Evolutionary conservation across 2,888 invertebrate species (phyloP).

Genomic region (Trissolcus japonicus): DNA sequence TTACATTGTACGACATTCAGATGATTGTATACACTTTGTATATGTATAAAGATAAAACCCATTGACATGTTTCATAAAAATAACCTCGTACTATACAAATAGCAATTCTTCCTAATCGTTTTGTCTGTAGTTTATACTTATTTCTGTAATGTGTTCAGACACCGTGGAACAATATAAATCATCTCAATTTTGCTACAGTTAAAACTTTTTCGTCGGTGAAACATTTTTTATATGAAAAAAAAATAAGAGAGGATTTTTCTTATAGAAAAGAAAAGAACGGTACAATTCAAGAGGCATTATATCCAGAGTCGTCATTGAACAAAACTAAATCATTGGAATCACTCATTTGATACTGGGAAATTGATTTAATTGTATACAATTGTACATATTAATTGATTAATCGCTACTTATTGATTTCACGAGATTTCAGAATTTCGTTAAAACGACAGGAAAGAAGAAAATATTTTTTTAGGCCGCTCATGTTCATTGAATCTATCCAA

Average conservation of each 20-base stretch:
- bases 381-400: constrained; percentile 52
- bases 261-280: constrained; percentile 18
- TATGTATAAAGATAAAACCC: constrained; percentile 35
- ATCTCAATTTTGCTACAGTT: too few relatives aligned
- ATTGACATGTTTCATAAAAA: constrained; percentile 37
- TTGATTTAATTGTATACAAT: constrained; percentile 52
- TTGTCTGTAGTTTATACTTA: too few relatives aligned
- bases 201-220: too few relatives aligned
- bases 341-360: constrained; percentile 1
- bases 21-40: constrained; percentile 45
- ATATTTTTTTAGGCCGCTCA: constrained; percentile 55
- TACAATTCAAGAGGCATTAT: constrained; percentile 55
- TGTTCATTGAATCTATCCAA: constrained; percentile 44
- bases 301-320: background rate
- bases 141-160: too few relatives aligned
- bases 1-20: constrained; percentile 51
- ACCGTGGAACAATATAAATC: too few relatives aligned
- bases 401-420: constrained; percentile 14
- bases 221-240: background rate
- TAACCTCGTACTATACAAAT: background rate
- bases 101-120: constrained; percentile 2
- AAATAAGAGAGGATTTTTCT: background rate
- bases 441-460: constrained; percentile 50
- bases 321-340: background rate
- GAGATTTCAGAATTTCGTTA: constrained; percentile 51